Evolutionary conservation across 1,140 invertebrate species (phyloP).

Genomic region (Drosophila bifasciata): DNA sequence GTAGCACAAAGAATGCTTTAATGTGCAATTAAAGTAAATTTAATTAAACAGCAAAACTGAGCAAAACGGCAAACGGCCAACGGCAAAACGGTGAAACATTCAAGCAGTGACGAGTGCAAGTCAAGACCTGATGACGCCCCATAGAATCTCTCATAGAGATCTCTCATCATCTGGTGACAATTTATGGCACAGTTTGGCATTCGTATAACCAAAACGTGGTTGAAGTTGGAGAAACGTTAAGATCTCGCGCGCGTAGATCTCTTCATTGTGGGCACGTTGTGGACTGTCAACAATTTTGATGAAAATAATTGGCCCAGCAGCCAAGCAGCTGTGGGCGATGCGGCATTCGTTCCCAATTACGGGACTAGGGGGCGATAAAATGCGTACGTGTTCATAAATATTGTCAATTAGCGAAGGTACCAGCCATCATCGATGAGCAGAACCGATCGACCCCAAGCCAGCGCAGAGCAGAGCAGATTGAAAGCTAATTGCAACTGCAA

Average conservation of each 20-base stretch:
- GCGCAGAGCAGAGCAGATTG: conserved; percentile 68
- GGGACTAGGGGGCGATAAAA: conserved; percentile 73
- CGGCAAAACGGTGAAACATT: conserved; percentile 9
- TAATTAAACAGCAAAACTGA: conserved; percentile 40
- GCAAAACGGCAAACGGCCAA: conserved; percentile 29
- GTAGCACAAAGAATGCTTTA: conserved; percentile 55
- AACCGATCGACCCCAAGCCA: conserved; percentile 18
- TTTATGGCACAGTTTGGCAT: conserved; percentile 67
- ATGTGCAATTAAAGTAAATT: conserved; percentile 76
- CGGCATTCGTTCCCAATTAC: conserved; percentile 58
- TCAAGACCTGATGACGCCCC: conserved; percentile 36
- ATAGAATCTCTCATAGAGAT: conserved; percentile 29
- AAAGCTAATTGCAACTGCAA: conserved; percentile 28
- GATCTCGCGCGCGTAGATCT: conserved; percentile 36
- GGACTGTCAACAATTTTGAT: conserved; percentile 80
- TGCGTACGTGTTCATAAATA: conserved; percentile 83
- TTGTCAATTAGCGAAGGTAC: conserved; percentile 75
- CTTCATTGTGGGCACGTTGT: conserved; percentile 70
- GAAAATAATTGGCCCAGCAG: conserved; percentile 77
- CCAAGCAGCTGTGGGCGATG: conserved; percentile 43
- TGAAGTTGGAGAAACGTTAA: conserved; percentile 1
- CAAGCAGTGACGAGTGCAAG: conserved; percentile 32
- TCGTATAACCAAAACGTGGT: conserved; percentile 76
- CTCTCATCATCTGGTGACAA: conserved; percentile 64
- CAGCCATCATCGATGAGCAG: conserved; percentile 50